Evolutionary conservation across 2,888 invertebrate genomes (phyloP).

Genomic region (Entomobrya proxima): DNA sequence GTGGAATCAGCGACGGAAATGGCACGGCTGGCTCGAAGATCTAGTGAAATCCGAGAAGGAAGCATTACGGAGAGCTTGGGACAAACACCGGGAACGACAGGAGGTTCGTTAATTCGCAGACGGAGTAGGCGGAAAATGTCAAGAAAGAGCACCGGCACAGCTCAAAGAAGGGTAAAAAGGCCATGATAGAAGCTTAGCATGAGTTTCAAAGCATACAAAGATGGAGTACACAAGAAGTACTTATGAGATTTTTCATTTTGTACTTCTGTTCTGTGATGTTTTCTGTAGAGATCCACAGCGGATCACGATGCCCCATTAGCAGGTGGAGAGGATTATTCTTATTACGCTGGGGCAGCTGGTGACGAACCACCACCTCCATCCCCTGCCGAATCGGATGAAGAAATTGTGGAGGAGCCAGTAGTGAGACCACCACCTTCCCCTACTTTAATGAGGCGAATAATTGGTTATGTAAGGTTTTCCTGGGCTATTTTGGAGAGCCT

Average conservation of each 20-base stretch:
- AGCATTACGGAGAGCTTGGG: slow-evolving; percentile 75
- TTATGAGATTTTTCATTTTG: no score
- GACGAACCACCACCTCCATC: slow-evolving; percentile 64
- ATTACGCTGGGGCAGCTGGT: slow-evolving; percentile 64
- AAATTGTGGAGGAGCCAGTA: slow-evolving; percentile 50
- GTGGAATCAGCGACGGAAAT: slow-evolving; percentile 81
- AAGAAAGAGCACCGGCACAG: slow-evolving; percentile 63
- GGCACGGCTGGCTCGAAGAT: slow-evolving; percentile 77
- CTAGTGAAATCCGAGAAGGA: slow-evolving; percentile 76
- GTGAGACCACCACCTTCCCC: slow-evolving; percentile 64
- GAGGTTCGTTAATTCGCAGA: slow-evolving; percentile 59
- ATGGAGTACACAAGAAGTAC: no score
- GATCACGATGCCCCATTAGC: slow-evolving; percentile 73
- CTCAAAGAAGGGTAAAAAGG: slow-evolving; percentile 49
- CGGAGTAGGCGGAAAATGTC: slow-evolving; percentile 70
- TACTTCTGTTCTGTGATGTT: no score
- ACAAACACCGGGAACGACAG: slow-evolving; percentile 59
- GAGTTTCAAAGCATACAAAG: background rate
- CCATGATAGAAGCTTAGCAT: background rate
- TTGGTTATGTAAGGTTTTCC: slow-evolving; percentile 80
- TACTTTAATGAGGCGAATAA: slow-evolving; percentile 77
- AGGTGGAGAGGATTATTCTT: slow-evolving; percentile 68
- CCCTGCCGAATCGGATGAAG: slow-evolving; percentile 60
- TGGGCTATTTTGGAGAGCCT: slow-evolving; percentile 87
- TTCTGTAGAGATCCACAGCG: slow-evolving; percentile 57